Evolutionary conservation across 2,113 vertebrate species (phyloP).

Genomic region (Craseonycteris thonglongyai): DNA sequence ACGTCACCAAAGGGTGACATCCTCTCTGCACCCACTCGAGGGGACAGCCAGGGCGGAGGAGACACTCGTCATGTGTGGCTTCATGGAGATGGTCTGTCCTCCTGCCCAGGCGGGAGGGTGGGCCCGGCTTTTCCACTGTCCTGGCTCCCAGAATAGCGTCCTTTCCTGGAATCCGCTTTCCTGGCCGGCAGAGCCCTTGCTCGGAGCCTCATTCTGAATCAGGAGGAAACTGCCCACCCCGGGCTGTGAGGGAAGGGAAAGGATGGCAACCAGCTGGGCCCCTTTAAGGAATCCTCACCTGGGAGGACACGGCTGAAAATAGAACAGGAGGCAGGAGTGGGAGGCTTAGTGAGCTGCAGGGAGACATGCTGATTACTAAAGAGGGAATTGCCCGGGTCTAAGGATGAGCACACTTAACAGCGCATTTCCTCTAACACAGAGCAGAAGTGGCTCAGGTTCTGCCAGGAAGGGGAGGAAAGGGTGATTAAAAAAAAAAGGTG

Average conservation of each 20-base stretch:
- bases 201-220: background rate
- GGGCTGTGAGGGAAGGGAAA: background rate
- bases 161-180: background rate
- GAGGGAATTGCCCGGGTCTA: conserved; percentile 28
- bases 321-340: background rate
- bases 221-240: background rate
- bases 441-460: background rate
- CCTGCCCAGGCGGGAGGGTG: background rate
- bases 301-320: conserved; percentile 11
- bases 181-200: background rate
- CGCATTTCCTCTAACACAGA: background rate
- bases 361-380: conserved; percentile 31
- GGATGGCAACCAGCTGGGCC: background rate
- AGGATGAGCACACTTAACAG: background rate
- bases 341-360: background rate
- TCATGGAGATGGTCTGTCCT: background rate
- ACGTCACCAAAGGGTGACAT: background rate
- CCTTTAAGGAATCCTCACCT: conserved; percentile 20
- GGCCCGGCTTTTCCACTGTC: background rate
- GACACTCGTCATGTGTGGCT: background rate
- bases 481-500: background rate
- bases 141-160: background rate
- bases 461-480: background rate
- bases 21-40: background rate
- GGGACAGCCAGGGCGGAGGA: background rate